These are phyloP conservation scores for Amphiura filiformis DNA, from an alignment of 35 echinoderm and acorn worm species.

Conservation along the genomic window DNA sequence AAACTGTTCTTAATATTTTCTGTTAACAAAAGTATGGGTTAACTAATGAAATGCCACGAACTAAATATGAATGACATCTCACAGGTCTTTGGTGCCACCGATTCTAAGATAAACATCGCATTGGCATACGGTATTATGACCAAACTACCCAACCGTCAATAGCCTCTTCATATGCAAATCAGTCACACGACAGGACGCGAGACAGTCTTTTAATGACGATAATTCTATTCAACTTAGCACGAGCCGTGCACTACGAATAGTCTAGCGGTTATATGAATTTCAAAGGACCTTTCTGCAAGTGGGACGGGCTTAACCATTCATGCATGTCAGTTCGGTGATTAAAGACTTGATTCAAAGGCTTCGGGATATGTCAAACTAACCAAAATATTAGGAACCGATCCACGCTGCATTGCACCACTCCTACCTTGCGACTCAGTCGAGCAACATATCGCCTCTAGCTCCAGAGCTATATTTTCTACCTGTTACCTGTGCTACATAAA, in stretches of 20 bases:
- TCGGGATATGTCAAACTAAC: not conserved
- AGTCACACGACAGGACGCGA: slow-evolving; percentile 39
- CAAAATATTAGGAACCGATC: not conserved
- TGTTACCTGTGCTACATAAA: not conserved
- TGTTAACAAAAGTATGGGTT: not conserved
- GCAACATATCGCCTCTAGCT: not conserved
- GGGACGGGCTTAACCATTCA: slow-evolving; percentile 20
- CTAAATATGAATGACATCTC: no score
- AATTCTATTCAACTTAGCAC: slow-evolving; percentile 27
- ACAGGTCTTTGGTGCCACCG: not conserved
- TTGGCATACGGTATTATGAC: not conserved
- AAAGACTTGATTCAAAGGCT: not conserved
- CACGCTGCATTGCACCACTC: not conserved
- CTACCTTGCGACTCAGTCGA: not conserved
- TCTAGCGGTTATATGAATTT: slow-evolving; percentile 5
- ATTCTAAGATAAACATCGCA: slow-evolving; percentile 16
- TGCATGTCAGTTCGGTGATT: not conserved
- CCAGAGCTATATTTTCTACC: not conserved
- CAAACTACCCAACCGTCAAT: not conserved
- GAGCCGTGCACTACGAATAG: no score
- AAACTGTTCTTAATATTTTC: not conserved
- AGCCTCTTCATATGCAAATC: slow-evolving; percentile 22
- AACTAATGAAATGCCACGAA: not conserved
- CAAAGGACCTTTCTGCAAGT: no score
- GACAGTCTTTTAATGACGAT: not conserved